Evolutionary conservation across 2,797 vertebrate species (phyloP).

Genomic region (Naso thynnoides): DNA sequence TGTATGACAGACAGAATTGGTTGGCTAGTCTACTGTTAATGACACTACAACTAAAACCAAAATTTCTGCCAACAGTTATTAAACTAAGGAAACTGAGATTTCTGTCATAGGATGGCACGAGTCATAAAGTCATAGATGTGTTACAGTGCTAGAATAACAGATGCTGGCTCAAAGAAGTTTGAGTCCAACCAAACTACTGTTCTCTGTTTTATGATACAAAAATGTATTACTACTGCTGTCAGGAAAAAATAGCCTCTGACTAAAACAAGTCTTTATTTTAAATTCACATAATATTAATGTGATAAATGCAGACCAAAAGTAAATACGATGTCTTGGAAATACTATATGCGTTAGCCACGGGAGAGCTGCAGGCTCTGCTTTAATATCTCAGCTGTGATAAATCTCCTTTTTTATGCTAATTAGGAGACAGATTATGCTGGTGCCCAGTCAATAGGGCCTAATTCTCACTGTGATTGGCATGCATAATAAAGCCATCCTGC

Average conservation of each 20-base stretch:
- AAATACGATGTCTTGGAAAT: constrained; percentile 53
- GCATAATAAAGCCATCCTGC: constrained; percentile 73
- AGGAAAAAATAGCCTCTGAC: not conserved
- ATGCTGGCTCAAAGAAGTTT: not conserved
- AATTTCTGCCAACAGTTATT: constrained; percentile 35
- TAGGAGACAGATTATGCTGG: constrained; percentile 66
- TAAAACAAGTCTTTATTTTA: constrained; percentile 22
- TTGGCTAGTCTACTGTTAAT: constrained; percentile 36
- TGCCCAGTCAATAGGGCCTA: constrained; percentile 61
- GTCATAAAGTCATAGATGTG: constrained; percentile 25
- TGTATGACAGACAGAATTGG: constrained; percentile 61
- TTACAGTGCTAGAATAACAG: not conserved
- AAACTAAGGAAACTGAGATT: constrained; percentile 24
- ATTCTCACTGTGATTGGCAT: constrained; percentile 72
- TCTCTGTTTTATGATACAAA: constrained; percentile 4
- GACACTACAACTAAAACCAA: constrained; percentile 42
- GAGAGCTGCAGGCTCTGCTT: constrained; percentile 49
- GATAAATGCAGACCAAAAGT: constrained; percentile 33
- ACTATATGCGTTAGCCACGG: constrained; percentile 33
- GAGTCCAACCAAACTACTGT: constrained; percentile 15
- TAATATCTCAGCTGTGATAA: constrained; percentile 56
- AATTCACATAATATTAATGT: constrained; percentile 34
- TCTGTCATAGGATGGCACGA: constrained; percentile 7
- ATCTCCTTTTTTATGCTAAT: constrained; percentile 70
- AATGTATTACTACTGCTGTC: constrained; percentile 5